phyloP scores from a whole-genome alignment of 2,113 vertebrate genomes.

The Tupaia tana region DNA sequence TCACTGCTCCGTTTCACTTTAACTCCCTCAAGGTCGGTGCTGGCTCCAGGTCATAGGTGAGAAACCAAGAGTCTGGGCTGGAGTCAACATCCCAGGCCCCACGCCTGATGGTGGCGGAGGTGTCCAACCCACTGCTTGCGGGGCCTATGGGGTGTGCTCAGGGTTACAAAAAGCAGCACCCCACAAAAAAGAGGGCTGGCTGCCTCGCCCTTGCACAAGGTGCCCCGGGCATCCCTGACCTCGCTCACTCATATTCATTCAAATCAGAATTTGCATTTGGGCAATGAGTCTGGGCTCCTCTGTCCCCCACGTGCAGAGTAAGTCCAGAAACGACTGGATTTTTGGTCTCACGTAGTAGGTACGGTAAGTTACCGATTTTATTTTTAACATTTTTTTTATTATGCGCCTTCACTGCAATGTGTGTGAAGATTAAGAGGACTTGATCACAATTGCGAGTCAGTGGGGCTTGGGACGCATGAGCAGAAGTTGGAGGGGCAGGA shows the following conservation, averaged over 20 bases:
- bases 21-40: rapidly evolving
- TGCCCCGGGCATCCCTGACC: not conserved
- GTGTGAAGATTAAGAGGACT: not conserved
- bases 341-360: not conserved
- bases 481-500: not conserved
- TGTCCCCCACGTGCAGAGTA: not conserved
- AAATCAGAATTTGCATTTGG: not conserved
- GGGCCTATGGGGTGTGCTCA: rapidly evolving
- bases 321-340: not conserved
- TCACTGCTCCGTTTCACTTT: rapidly evolving
- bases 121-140: not conserved
- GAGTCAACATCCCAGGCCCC: not conserved
- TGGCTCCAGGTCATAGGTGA: not conserved
- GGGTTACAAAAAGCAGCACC: not conserved
- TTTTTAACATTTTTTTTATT: not conserved
- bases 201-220: not conserved
- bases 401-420: not conserved
- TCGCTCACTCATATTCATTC: not conserved
- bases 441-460: not conserved
- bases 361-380: not conserved
- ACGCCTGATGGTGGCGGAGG: not conserved
- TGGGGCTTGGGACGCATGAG: not conserved
- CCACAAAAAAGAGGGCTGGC: not conserved
- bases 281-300: not conserved
- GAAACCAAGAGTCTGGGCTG: not conserved